Evolutionary conservation across 2,797 vertebrate species (phyloP).

Genomic region (Dermochelys coriacea): DNA sequence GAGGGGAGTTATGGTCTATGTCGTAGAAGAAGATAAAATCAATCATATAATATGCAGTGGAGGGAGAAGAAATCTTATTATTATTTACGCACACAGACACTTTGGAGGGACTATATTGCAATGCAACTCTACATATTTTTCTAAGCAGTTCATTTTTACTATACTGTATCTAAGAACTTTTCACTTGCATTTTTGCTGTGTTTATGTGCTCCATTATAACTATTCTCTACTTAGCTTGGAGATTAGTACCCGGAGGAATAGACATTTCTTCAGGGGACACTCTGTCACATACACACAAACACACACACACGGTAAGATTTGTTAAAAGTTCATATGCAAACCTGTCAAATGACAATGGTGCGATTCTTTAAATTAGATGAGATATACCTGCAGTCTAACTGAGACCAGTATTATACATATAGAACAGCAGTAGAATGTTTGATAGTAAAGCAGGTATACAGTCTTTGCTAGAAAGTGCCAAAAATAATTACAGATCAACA

Average conservation of each 20-base stretch:
- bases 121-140: not conserved
- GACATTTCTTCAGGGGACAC: conserved; percentile 7
- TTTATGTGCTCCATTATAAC: conserved; percentile 37
- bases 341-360: conserved; percentile 8
- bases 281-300: not conserved
- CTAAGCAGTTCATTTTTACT: not conserved
- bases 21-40: conserved; percentile 42
- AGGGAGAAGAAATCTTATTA: conserved; percentile 15
- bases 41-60: conserved; percentile 38
- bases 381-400: not conserved
- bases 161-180: conserved; percentile 24
- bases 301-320: not conserved
- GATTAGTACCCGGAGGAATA: conserved; percentile 6
- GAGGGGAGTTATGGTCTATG: conserved; percentile 41
- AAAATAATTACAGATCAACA: no score
- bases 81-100: not conserved
- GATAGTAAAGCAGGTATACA: conserved; percentile 3
- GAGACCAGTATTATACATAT: not conserved
- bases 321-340: not conserved
- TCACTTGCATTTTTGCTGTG: conserved; percentile 37
- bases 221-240: not conserved
- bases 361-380: conserved; percentile 12
- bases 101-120: conserved; percentile 32
- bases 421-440: conserved; percentile 21
- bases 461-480: not conserved